These are phyloP conservation scores for Pachycephus smyrnensis DNA, from an alignment of 2,888 invertebrate genomes.

Conservation along the genomic window DNA sequence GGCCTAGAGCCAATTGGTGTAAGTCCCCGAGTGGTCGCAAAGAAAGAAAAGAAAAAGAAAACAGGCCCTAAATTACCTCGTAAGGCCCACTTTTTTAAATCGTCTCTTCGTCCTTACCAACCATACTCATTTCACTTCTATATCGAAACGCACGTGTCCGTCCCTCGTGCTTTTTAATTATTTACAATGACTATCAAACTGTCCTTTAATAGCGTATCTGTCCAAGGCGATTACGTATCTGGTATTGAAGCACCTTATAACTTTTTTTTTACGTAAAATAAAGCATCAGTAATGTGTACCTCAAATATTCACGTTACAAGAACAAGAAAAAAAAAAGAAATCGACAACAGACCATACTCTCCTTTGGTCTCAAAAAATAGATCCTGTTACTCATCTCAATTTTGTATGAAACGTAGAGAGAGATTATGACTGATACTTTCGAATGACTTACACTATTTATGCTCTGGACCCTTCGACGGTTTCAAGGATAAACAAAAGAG, in stretches of 20 bases:
- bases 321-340: background rate
- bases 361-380: background rate
- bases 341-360: background rate
- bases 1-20: slow-evolving; percentile 40
- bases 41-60: background rate
- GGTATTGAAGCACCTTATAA: background rate
- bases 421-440: slow-evolving; percentile 12
- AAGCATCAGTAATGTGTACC: background rate
- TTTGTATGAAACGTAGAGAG: background rate
- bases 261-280: background rate
- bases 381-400: background rate
- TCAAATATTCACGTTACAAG: background rate
- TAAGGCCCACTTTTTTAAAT: background rate
- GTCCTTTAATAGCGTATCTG: background rate
- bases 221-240: background rate
- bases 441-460: slow-evolving; percentile 37
- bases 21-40: slow-evolving; percentile 29
- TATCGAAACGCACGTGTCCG: background rate
- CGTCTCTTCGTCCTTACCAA: background rate
- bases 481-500: background rate
- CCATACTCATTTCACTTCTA: background rate
- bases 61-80: background rate
- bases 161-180: slow-evolving; percentile 5
- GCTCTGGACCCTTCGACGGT: slow-evolving; percentile 34
- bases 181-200: background rate